A percentile compares a stretch with the other conserved stretches of the same genome.
Conservation (phyloP, 2,113 vertebrate species). For the Todiramphus chloris region DNA sequence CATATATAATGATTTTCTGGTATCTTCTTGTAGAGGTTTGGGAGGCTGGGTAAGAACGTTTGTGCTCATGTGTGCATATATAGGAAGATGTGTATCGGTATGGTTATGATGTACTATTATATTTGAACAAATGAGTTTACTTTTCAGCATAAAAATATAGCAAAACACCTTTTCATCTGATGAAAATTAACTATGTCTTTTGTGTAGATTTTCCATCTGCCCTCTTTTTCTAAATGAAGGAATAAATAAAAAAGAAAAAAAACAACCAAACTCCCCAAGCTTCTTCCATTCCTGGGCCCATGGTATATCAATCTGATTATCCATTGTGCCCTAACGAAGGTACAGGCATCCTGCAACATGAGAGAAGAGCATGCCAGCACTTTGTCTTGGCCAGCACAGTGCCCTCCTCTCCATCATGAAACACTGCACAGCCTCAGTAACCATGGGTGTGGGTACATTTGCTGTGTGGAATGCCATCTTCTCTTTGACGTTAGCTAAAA, state of each 20-base stretch:
- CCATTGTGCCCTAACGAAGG: background rate
- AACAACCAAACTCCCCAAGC: background rate
- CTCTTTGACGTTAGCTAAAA: background rate
- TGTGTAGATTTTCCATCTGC: background rate
- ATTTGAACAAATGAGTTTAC: background rate
- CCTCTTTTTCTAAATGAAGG: background rate
- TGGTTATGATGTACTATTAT: background rate
- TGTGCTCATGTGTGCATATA: background rate
- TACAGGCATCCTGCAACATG: background rate
- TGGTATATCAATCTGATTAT: background rate
- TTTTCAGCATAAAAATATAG: background rate
- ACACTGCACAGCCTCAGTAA: background rate
- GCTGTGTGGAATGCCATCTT: background rate
- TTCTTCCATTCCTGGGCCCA: background rate
- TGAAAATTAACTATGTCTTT: background rate
- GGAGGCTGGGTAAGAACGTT: background rate
- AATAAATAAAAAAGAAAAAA: background rate
- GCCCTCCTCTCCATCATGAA: background rate
- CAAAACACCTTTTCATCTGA: background rate
- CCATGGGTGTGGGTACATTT: background rate
- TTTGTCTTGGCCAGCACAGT: background rate
- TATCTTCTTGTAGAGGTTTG: background rate
- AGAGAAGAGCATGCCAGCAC: accelerated
- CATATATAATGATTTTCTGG: background rate
- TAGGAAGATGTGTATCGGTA: accelerated